These are phyloP conservation scores for Ophioderma brevispina DNA, from an alignment of 35 echinoderm and acorn worm genomes.

Conservation along the genomic window DNA sequence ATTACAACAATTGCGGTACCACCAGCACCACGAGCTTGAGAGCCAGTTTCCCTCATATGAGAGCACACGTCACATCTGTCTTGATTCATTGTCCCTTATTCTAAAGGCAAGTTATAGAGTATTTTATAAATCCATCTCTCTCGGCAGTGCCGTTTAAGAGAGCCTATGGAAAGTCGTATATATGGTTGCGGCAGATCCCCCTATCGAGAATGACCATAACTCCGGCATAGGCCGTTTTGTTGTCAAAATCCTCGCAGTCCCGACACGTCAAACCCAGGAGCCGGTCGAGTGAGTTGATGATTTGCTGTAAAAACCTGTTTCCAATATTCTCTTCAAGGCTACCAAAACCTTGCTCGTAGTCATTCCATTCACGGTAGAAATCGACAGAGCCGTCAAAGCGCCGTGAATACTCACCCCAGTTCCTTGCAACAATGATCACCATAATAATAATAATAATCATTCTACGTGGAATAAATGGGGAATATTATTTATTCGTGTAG, in stretches of 20 bases:
- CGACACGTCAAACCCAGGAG: slow-evolving; percentile 13
- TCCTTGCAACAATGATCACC: too few relatives aligned
- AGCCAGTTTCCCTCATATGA: slow-evolving; percentile 15
- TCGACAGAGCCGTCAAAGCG: slow-evolving; percentile 46
- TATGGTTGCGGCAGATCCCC: not conserved
- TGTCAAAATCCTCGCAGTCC: slow-evolving; percentile 28
- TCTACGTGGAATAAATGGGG: too few relatives aligned
- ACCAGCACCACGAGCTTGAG: slow-evolving; percentile 47
- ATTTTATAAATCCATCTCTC: not conserved
- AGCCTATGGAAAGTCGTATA: not conserved
- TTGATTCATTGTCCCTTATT: slow-evolving; percentile 54
- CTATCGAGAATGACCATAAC: not conserved
- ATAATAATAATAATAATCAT: too few relatives aligned
- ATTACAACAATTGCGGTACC: slow-evolving; percentile 48
- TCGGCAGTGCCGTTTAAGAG: not conserved
- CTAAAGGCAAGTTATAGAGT: slow-evolving; percentile 11
- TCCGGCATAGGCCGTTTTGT: not conserved
- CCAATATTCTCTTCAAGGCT: slow-evolving; percentile 35
- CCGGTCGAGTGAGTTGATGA: slow-evolving; percentile 1
- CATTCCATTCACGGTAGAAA: slow-evolving; percentile 39
- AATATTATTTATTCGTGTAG: too few relatives aligned
- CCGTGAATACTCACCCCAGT: slow-evolving; percentile 27
- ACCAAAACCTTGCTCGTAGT: slow-evolving; percentile 53
- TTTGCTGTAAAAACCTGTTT: slow-evolving; percentile 19
- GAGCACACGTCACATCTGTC: not conserved